A percentile compares a stretch with the other conserved stretches of the same genome.
Conservation (phyloP, 2,797 vertebrate species). For the Heteromormyrus szaboi region DNA sequence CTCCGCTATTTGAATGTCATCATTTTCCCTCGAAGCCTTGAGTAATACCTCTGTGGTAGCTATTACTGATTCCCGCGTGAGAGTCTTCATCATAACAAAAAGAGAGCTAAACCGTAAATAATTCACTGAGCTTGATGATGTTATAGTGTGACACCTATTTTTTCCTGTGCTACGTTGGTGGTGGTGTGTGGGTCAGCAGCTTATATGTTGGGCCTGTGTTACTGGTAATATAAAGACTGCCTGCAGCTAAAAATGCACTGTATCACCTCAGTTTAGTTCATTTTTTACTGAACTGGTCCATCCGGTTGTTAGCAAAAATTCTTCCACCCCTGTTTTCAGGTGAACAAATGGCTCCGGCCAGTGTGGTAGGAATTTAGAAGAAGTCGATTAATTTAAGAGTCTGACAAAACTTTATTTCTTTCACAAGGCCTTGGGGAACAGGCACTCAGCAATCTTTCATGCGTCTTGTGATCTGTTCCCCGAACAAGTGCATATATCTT, state of each 20-base stretch:
- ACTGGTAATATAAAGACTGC: not conserved
- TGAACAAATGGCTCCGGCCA: not conserved
- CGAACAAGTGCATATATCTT: no score
- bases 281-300: not conserved
- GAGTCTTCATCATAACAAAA: not conserved
- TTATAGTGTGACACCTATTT: not conserved
- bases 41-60: not conserved
- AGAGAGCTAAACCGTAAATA: not conserved
- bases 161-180: not conserved
- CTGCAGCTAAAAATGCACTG: not conserved
- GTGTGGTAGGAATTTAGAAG: no score
- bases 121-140: not conserved
- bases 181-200: not conserved
- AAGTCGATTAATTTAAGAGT: no score
- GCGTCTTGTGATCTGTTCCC: no score
- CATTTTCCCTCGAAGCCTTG: not conserved
- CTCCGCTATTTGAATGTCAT: not conserved
- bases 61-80: not conserved
- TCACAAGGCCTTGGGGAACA: no score
- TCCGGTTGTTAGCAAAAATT: not conserved
- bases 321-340: not conserved
- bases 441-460: no score
- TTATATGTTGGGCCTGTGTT: not conserved
- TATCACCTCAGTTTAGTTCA: not conserved
- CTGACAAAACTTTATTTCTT: no score